phyloP scores from a whole-genome alignment of 2,797 vertebrate species.

The Molossus molossus region DNA sequence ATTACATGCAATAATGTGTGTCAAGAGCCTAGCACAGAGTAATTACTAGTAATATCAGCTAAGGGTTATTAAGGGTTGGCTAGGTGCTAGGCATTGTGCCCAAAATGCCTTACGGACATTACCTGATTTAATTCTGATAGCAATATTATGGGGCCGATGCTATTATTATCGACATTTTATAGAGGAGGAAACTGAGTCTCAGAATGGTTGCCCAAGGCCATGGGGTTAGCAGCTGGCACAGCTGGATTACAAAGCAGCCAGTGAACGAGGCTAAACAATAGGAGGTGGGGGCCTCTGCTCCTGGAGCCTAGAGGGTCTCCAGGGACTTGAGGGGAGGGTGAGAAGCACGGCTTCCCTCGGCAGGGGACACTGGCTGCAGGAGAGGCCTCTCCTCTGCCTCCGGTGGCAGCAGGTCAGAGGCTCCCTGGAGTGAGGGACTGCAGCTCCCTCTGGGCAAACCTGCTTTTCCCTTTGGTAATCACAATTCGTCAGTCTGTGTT shows the following conservation, averaged over 20 bases:
- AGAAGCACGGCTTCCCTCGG: neutral
- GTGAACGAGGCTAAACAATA: neutral
- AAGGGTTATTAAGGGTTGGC: neutral
- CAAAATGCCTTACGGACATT: neutral
- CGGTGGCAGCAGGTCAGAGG: neutral
- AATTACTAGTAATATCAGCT: neutral
- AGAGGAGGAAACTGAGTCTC: slow-evolving; percentile 17
- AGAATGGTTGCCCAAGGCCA: neutral
- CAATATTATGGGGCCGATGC: neutral
- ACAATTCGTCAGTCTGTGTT: slow-evolving; percentile 20
- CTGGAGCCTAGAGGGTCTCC: neutral
- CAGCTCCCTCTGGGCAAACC: neutral
- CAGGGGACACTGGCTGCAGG: neutral
- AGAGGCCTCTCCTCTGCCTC: neutral
- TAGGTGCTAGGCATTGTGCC: neutral
- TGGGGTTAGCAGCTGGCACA: neutral
- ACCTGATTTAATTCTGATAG: slow-evolving; percentile 27
- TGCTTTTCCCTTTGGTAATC: slow-evolving; percentile 67
- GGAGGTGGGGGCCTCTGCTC: neutral
- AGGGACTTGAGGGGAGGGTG: neutral
- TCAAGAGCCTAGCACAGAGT: neutral
- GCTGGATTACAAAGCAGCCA: neutral
- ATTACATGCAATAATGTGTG: neutral
- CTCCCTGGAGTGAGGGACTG: neutral
- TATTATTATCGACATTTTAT: neutral